Evolutionary conservation across 2,113 vertebrate species (phyloP).

Genomic region (Leptobrachium leishanense): DNA sequence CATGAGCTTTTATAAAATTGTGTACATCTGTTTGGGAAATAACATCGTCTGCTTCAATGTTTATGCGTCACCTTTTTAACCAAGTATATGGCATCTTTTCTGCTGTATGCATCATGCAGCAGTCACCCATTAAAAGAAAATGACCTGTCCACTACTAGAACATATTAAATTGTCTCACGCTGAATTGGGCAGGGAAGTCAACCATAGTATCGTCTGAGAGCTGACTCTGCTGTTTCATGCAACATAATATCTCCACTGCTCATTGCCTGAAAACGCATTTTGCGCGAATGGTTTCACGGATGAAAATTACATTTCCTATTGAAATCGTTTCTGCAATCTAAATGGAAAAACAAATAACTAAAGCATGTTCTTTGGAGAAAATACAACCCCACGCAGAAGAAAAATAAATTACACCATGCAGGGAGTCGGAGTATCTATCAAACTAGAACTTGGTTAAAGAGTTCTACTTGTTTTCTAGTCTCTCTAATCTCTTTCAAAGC

Average conservation of each 20-base stretch:
- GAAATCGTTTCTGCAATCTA: constrained; percentile 15
- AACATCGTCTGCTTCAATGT: too few species aligned
- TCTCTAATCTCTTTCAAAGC: not conserved
- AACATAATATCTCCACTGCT: constrained; percentile 12
- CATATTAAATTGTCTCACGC: constrained; percentile 13
- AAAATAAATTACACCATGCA: not conserved
- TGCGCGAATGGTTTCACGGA: constrained; percentile 7
- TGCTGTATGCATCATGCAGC: not conserved
- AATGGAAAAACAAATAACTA: constrained; percentile 27
- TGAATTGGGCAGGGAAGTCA: not conserved
- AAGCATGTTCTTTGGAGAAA: not conserved
- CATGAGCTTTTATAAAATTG: too few species aligned
- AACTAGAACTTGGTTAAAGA: not conserved
- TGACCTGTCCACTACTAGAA: not conserved
- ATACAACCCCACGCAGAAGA: not conserved
- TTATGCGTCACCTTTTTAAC: too few species aligned
- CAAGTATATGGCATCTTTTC: too few species aligned
- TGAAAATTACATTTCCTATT: constrained; percentile 34
- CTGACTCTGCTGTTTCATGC: constrained; percentile 18
- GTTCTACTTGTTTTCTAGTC: not conserved
- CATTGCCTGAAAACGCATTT: constrained; percentile 7
- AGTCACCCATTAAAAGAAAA: not conserved
- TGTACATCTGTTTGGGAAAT: too few species aligned
- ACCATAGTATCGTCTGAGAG: not conserved
- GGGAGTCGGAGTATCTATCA: not conserved